Evolutionary conservation across 2,797 vertebrate genomes (phyloP).

Genomic region (Coranthus polyacanthus): DNA sequence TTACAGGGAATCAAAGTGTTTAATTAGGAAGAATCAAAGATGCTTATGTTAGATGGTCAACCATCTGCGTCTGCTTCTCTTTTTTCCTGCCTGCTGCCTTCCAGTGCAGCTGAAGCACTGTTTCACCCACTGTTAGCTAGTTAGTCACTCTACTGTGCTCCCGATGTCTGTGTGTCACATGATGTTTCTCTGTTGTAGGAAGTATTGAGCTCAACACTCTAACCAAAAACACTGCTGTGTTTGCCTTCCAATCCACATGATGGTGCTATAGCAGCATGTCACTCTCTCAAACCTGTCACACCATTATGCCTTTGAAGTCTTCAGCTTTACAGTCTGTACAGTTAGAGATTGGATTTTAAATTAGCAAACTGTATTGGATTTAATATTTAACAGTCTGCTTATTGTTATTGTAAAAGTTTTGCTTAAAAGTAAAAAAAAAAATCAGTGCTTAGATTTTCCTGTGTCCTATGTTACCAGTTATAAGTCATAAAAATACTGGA

Average conservation of each 20-base stretch:
- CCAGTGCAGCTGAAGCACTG: constrained; percentile 58
- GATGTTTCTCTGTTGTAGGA: constrained; percentile 30
- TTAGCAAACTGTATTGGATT: constrained; percentile 40
- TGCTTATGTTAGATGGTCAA: constrained; percentile 82
- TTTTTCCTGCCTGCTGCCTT: constrained; percentile 57
- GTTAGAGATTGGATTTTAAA: constrained; percentile 38
- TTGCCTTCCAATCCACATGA: constrained; percentile 75
- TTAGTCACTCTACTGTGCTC: constrained; percentile 53
- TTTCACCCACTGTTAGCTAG: constrained; percentile 52
- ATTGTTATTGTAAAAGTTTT: constrained; percentile 30
- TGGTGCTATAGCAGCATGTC: constrained; percentile 83
- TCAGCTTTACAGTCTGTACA: constrained; percentile 29
- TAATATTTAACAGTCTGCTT: constrained; percentile 27
- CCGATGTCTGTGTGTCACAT: constrained; percentile 48
- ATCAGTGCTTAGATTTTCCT: constrained; percentile 11
- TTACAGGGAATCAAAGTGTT: constrained; percentile 85
- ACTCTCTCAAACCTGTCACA: constrained; percentile 30
- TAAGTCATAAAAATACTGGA: constrained; percentile 21
- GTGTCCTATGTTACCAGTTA: constrained; percentile 10
- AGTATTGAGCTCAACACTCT: constrained; percentile 9
- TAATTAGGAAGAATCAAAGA: constrained; percentile 84
- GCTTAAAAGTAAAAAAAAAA: constrained; percentile 23
- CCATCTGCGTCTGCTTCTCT: constrained; percentile 78
- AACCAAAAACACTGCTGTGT: constrained; percentile 4
- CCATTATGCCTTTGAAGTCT: constrained; percentile 21